Evolutionary conservation across 2,113 vertebrate genomes (phyloP), one percentile per base, ranked within the genome.

Genomic region (Gracilinanus agilis): DNA sequence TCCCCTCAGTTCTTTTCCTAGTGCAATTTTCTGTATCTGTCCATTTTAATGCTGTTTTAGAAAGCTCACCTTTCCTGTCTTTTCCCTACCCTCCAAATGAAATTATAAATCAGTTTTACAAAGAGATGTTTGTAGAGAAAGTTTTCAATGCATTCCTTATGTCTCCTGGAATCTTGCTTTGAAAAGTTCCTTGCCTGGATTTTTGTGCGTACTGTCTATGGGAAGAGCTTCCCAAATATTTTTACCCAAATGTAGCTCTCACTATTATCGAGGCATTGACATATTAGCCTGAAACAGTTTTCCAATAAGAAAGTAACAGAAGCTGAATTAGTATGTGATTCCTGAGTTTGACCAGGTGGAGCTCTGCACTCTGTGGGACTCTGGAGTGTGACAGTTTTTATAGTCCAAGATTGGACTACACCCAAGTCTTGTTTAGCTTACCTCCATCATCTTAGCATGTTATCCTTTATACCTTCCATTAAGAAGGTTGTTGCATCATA

Each of bases 341-440:
- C 88, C 96, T 95, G 93, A 97, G 95, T 96, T 93, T 94, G 56
- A 97, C 90, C 96, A 61, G 96, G 90, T 96, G 75, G 93, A 95
- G 96, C 16, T 95, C 95, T 96, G 83, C 83, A 95, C 56, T 95
- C 90, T 29, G 90, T 93, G 94, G 91, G 90, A 93, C 94, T 88
- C 94, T 91, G 55, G 95, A 96, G 96, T 97, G 95, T 96, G 97
- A 94, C 96, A 97, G 95, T 92, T 93, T 98, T 97, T 97, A 97
- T 93, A 91, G 91, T 93, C 90, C 25, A 90, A 93, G 34, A 95
- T 91, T 95, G 96, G 92, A 93, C 91, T 88, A 95, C 91, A 96
- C 91, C 12, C 92, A 83, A 94, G 44, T 90, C 27, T 90, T 93
- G 90, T 94, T 94, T 94, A 61, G 91, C 93, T 34, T 90, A 94